These are phyloP conservation scores for Tichodroma muraria DNA, from an alignment of 2,113 vertebrate species.

Conservation along the genomic window DNA sequence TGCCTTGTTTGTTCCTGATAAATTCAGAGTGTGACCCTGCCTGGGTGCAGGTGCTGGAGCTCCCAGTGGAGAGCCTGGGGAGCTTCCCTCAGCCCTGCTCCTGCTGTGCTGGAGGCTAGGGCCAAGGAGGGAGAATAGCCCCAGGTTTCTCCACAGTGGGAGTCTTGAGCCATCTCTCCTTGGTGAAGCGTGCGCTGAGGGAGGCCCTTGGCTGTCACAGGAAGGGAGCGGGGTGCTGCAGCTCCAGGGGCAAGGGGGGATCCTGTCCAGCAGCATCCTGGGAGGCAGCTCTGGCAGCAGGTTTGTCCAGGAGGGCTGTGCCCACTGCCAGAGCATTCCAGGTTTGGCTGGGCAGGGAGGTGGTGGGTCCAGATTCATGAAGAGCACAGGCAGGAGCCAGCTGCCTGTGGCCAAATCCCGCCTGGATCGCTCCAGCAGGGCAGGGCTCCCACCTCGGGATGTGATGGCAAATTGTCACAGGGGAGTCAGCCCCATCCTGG, in stretches of 20 bases:
- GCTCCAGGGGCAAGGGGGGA: neutral
- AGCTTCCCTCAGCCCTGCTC: neutral
- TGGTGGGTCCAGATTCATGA: neutral
- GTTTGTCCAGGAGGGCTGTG: neutral
- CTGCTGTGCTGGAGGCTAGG: neutral
- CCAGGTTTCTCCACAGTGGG: neutral
- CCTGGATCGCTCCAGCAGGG: rapidly evolving
- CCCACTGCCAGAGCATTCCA: neutral
- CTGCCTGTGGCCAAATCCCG: neutral
- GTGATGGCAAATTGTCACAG: neutral
- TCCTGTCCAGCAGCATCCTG: neutral
- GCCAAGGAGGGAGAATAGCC: neutral
- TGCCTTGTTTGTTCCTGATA: neutral
- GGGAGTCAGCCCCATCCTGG: rapidly evolving
- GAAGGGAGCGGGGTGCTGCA: neutral
- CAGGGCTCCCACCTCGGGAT: rapidly evolving
- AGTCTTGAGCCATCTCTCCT: neutral
- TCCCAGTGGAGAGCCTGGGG: neutral
- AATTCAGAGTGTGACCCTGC: neutral
- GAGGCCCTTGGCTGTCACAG: neutral
- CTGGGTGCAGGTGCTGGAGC: neutral
- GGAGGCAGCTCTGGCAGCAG: neutral
- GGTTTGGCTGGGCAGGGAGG: neutral
- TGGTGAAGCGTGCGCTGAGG: neutral
- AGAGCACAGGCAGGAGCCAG: neutral